Evolutionary conservation across 2,113 vertebrate genomes (phyloP).

Genomic region (Pleuronectes platessa): DNA sequence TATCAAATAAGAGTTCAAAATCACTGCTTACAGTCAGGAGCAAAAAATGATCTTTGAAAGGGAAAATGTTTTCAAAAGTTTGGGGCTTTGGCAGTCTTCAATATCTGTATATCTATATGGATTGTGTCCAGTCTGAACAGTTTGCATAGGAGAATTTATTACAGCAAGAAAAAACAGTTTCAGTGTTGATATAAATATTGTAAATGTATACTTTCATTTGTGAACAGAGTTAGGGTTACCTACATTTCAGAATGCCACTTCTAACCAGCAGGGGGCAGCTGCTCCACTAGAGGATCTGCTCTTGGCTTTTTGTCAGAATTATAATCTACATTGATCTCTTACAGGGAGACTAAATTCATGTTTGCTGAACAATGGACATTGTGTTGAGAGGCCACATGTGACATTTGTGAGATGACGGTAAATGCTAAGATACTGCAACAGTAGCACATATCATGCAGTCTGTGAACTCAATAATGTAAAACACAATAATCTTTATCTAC

Average conservation of each 20-base stretch:
- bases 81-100: no score
- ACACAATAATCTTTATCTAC: background rate
- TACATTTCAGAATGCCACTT: background rate
- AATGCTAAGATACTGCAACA: background rate
- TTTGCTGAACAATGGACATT: background rate
- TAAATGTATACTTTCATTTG: no score
- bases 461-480: background rate
- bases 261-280: conserved; percentile 55
- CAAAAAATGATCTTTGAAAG: no score
- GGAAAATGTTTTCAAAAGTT: no score
- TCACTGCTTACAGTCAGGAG: no score
- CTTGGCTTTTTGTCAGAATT: background rate
- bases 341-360: background rate
- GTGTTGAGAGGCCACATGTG: background rate
- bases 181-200: no score
- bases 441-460: background rate
- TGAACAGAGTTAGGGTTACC: no score
- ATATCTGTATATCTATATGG: no score
- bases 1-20: no score
- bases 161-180: no score
- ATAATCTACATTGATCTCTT: background rate
- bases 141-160: background rate
- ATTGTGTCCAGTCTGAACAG: background rate
- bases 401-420: background rate
- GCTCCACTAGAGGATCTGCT: background rate